These are phyloP conservation scores for Noctua comes DNA, from an alignment of 2,888 invertebrate species.

Conservation along the genomic window DNA sequence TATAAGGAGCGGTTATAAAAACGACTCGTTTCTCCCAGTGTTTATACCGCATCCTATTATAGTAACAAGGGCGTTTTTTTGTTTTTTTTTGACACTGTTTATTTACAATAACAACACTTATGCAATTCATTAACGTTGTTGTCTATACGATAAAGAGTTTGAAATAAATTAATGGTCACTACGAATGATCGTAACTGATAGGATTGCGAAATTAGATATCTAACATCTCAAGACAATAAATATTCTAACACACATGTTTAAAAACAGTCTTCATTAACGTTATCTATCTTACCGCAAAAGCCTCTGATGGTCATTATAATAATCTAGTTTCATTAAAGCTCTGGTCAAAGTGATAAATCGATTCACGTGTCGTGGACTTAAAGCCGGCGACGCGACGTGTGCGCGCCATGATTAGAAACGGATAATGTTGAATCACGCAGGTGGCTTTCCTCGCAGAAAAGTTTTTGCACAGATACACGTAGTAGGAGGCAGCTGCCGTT, in stretches of 20 bases:
- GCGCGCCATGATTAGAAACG: constrained; percentile 61
- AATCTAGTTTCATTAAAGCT: constrained; percentile 52
- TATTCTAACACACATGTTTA: constrained; percentile 18
- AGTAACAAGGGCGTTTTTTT: constrained; percentile 49
- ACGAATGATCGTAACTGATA: not conserved
- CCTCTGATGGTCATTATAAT: constrained; percentile 39
- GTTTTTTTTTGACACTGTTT: constrained; percentile 40
- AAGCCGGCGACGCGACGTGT: constrained; percentile 40
- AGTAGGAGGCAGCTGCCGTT: constrained; percentile 79
- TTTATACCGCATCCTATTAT: constrained; percentile 61
- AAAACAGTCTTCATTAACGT: constrained; percentile 39
- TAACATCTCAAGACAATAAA: not conserved
- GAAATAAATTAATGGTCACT: not conserved
- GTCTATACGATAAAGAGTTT: constrained; percentile 1
- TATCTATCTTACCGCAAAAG: constrained; percentile 36
- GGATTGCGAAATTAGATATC: not conserved
- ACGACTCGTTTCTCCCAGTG: constrained; percentile 50
- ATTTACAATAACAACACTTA: constrained; percentile 39
- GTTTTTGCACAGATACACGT: constrained; percentile 87
- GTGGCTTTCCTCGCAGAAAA: constrained; percentile 86
- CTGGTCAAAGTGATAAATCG: constrained; percentile 55
- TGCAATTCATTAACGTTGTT: constrained; percentile 27
- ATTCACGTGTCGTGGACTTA: constrained; percentile 39
- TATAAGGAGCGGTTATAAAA: constrained; percentile 68
- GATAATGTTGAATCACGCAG: constrained; percentile 78